Conservation (phyloP, 2,888 invertebrate genomes). For the Dusona sp. region DNA sequence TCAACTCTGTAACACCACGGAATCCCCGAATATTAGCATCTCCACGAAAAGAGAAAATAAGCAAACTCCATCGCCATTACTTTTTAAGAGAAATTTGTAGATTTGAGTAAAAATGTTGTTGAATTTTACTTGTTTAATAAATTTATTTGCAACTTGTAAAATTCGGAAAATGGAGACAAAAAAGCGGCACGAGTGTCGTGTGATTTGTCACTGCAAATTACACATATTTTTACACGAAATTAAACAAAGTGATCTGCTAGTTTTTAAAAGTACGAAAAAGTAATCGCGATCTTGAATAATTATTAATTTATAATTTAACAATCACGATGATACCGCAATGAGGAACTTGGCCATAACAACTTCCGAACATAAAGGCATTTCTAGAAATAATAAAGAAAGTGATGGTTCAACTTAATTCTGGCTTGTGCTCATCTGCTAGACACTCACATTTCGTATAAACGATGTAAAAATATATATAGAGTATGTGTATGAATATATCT, state of each 20-base stretch:
- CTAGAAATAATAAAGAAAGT: constrained; percentile 27
- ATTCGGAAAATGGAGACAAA: neutral
- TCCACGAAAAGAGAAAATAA: too few relatives aligned
- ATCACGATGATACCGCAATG: neutral
- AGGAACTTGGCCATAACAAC: neutral
- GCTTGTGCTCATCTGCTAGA: neutral
- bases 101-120: neutral
- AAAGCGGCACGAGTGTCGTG: neutral
- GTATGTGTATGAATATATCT: neutral
- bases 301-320: neutral
- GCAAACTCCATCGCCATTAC: too few relatives aligned
- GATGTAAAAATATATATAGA: neutral
- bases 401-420: neutral
- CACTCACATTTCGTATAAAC: neutral
- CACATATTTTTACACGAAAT: neutral
- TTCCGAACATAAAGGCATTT: neutral
- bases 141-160: neutral
- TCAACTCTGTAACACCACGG: too few relatives aligned
- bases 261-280: neutral
- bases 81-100: neutral
- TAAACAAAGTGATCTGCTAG: neutral
- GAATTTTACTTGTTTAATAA: neutral
- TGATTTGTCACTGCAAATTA: neutral
- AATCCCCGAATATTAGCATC: too few relatives aligned
- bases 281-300: neutral